These are phyloP conservation scores for Philereme vetulata DNA, from an alignment of 2,888 invertebrate genomes.

Conservation along the genomic window DNA sequence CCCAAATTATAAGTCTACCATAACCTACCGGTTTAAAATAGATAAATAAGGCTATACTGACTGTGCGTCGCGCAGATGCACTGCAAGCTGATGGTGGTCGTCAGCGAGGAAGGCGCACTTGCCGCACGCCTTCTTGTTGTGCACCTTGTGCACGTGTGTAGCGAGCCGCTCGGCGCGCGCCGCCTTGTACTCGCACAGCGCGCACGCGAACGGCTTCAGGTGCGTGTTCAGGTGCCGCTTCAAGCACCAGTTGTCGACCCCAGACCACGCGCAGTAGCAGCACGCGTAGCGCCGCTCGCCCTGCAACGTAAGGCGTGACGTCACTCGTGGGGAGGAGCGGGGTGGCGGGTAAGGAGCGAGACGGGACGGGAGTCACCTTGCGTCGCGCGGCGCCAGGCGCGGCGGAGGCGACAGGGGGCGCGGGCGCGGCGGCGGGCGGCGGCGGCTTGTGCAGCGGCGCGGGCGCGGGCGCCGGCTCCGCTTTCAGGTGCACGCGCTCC, in stretches of 20 bases:
- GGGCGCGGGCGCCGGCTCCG: conserved; percentile 59
- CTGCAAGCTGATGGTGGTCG: conserved; percentile 90
- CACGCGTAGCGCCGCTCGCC: conserved; percentile 91
- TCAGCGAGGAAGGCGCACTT: conserved; percentile 95
- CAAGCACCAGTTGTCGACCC: conserved; percentile 96
- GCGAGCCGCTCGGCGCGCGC: conserved; percentile 95
- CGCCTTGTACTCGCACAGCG: conserved; percentile 96
- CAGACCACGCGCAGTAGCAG: conserved; percentile 96
- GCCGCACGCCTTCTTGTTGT: conserved; percentile 95
- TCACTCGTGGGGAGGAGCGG: conserved; percentile 36
- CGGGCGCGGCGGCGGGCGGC: conserved; percentile 38
- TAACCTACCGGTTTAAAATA: background rate
- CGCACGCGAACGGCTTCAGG: conserved; percentile 95
- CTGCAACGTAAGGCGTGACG: conserved; percentile 50
- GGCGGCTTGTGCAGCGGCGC: conserved; percentile 41
- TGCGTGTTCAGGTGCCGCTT: conserved; percentile 96
- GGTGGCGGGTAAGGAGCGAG: conserved; percentile 20
- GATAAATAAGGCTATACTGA: conserved; percentile 70
- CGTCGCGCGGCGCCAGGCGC: conserved; percentile 36
- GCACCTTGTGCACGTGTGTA: conserved; percentile 95
- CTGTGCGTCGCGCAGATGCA: conserved; percentile 91
- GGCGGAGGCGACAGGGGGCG: conserved; percentile 18
- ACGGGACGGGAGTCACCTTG: conserved; percentile 46
- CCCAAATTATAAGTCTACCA: too few relatives aligned
- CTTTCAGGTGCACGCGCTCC: conserved; percentile 70